phyloP scores from a whole-genome alignment of 2,888 invertebrate species.

The Plagodis dolabraria region DNA sequence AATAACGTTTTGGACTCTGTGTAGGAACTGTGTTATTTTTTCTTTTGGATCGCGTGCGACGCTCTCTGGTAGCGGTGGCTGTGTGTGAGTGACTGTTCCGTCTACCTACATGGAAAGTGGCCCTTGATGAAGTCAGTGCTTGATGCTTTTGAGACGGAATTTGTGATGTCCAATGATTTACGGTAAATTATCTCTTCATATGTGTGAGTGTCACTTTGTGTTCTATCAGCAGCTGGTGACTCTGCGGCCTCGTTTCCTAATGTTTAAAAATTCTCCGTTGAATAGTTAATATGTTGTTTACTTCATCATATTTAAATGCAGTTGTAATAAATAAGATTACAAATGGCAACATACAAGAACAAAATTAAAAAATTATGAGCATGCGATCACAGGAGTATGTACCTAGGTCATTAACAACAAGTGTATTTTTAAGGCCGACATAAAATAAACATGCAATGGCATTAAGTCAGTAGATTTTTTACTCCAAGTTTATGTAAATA shows the following conservation, averaged over 20 bases:
- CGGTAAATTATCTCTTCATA: constrained; percentile 66
- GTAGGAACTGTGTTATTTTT: constrained; percentile 79
- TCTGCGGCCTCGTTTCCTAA: constrained; percentile 73
- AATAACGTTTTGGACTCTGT: constrained; percentile 68
- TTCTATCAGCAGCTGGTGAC: constrained; percentile 63
- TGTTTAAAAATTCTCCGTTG: constrained; percentile 61
- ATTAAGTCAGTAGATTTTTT: no score
- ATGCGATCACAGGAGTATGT: constrained; percentile 45
- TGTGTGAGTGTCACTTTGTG: constrained; percentile 57
- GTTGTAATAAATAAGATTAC: constrained; percentile 5
- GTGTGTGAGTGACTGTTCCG: constrained; percentile 81
- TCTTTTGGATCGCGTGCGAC: constrained; percentile 81
- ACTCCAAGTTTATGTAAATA: no score
- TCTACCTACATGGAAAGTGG: constrained; percentile 77
- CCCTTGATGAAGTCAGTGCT: constrained; percentile 70
- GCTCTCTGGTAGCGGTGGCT: constrained; percentile 71
- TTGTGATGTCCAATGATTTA: constrained; percentile 70
- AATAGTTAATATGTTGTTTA: constrained; percentile 49
- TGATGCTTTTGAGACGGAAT: constrained; percentile 59
- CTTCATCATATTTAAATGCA: constrained; percentile 37
- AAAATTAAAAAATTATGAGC: constrained; percentile 6
- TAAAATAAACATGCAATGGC: not conserved
- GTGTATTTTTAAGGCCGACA: constrained; percentile 20
- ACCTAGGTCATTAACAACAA: constrained; percentile 33
- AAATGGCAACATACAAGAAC: constrained; percentile 10